Evolutionary conservation across 2,888 invertebrate genomes (phyloP).

Genomic region (Laspeyria flexula): DNA sequence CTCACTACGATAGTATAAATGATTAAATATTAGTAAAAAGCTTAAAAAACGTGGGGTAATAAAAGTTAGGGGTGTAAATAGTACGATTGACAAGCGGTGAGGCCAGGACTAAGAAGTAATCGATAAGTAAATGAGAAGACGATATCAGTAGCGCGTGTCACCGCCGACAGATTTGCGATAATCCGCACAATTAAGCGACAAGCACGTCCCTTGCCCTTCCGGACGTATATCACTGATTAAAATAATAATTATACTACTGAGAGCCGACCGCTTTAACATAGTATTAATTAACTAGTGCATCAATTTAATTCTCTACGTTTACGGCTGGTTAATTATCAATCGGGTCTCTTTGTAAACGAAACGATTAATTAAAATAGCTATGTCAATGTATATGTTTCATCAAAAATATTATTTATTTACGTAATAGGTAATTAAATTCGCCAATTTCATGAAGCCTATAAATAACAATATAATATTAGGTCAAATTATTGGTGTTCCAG

Average conservation of each 20-base stretch:
- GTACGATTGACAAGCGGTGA: neutral
- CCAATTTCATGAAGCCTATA: no score
- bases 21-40: no score
- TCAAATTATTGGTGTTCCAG: no score
- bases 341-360: neutral
- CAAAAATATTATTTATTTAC: no score
- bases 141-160: constrained; percentile 45
- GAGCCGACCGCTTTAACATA: constrained; percentile 1
- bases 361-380: no score
- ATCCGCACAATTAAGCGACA: constrained; percentile 67
- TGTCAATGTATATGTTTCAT: no score
- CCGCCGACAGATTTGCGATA: constrained; percentile 55
- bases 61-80: constrained; percentile 9
- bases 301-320: constrained; percentile 10
- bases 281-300: constrained; percentile 18
- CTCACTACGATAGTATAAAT: no score
- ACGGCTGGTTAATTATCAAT: neutral
- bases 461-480: no score
- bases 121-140: constrained; percentile 46
- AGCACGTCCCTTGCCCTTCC: constrained; percentile 56
- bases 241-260: constrained; percentile 26
- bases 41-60: constrained; percentile 7
- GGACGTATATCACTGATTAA: constrained; percentile 31
- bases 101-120: constrained; percentile 33
- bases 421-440: no score